Conservation (phyloP, 2,888 invertebrate species). For the Abrostola tripartita region DNA sequence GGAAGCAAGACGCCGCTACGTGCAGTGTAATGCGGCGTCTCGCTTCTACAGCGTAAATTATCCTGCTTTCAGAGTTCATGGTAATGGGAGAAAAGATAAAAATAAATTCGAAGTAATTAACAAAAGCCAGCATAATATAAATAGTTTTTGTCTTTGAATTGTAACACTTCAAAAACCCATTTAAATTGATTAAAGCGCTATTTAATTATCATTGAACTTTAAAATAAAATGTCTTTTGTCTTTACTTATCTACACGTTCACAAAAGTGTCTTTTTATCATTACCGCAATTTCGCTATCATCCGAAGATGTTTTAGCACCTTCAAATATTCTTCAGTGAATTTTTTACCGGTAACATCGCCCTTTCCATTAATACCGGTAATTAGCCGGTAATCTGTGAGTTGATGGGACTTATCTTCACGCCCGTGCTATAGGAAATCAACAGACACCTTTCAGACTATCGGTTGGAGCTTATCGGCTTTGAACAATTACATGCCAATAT, state of each 20-base stretch:
- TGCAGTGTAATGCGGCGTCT: too few species aligned
- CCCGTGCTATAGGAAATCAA: constrained; percentile 12
- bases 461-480: constrained; percentile 8
- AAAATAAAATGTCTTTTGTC: constrained; percentile 27
- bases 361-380: constrained; percentile 20
- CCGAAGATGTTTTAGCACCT: constrained; percentile 19
- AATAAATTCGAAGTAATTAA: constrained; percentile 41
- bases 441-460: constrained; percentile 25
- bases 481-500: neutral
- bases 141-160: constrained; percentile 32
- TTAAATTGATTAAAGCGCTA: constrained; percentile 43
- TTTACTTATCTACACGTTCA: constrained; percentile 18
- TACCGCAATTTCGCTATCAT: neutral
- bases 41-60: too few species aligned
- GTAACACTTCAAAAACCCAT: constrained; percentile 42
- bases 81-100: too few species aligned
- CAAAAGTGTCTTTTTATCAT: constrained; percentile 20
- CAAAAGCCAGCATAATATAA: constrained; percentile 17
- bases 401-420: constrained; percentile 22
- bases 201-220: constrained; percentile 51
- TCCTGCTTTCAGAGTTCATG: too few species aligned
- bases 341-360: constrained; percentile 3
- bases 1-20: too few species aligned
- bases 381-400: constrained; percentile 39
- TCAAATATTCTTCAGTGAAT: neutral